Evolutionary conservation across 2,888 invertebrate species (phyloP), one percentile per base, ranked within the genome.

Genomic region (Deilephila porcellus): DNA sequence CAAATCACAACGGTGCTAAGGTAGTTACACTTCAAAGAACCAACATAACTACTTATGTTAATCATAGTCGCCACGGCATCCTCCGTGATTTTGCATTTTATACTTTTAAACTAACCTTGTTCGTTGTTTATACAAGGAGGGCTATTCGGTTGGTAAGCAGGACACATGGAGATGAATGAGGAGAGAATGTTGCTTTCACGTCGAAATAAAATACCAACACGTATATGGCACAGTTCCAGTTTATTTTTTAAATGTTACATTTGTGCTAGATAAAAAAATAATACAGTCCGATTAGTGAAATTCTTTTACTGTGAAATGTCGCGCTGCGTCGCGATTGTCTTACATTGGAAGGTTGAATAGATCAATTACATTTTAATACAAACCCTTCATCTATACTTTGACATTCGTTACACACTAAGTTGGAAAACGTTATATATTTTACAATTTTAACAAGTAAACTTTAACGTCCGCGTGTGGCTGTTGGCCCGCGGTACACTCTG

Each of bases 231-330:
- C 94, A 93, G 91, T 92, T 94, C 91, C 93, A 93, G 93, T 94
- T 93, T 94, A 93, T 92, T 93, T 89, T 91, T 92, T 90, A 83
- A 89, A 89, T 89, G 90, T 93, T 93, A 93, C 93, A 93, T 72
- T 71, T 92, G 93, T 93, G 91, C 93, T 93, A 91, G 90, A 91
- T 93, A 93, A 93, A 94, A 94, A 93, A 94, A 94, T 93, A 93
- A 93, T 93, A 93, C 93, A 93, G 92, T 93, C 91, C 90, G 88
- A 93, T 93, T 92, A 92, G 91, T 91, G 90, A 91, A 90, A 90
- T 91, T 88, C 86, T 91, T 88, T 87, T 86, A 85, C 87, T 45
- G 52, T 52, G 45, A 45, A 67, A 52, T 25, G 45, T 86, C 67
- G 67, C 64, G 45, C 45, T 52, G 25, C 20, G 45, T 20, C 76